These are phyloP conservation scores for Melipona beecheii DNA, from an alignment of 2,888 invertebrate species.

Conservation along the genomic window DNA sequence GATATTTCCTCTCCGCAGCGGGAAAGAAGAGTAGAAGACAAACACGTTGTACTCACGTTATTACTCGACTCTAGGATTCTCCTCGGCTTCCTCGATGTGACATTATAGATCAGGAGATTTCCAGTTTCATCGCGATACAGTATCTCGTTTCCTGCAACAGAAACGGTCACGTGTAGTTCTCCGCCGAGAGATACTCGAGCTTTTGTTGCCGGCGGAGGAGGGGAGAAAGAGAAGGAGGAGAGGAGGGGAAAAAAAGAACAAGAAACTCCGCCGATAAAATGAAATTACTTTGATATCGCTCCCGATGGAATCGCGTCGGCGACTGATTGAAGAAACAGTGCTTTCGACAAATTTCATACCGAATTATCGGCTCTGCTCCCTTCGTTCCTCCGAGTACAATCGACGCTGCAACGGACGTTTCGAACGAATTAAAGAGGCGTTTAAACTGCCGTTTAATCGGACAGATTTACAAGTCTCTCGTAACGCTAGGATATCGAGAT, in stretches of 20 bases:
- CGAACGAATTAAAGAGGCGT: not conserved
- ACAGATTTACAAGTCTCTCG: not conserved
- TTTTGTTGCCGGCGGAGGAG: not conserved
- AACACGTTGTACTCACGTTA: conserved; percentile 82
- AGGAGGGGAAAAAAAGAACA: not conserved
- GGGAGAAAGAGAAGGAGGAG: no score
- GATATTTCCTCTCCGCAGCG: not conserved
- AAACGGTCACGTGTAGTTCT: conserved; percentile 27
- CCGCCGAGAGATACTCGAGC: not conserved
- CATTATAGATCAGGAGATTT: conserved; percentile 86
- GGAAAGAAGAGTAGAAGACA: not conserved
- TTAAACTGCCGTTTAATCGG: not conserved
- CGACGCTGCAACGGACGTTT: no score
- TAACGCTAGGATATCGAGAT: no score
- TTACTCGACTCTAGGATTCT: conserved; percentile 85
- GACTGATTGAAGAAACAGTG: not conserved
- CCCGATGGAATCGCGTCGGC: not conserved
- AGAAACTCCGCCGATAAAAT: conserved; percentile 8
- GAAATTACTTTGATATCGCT: conserved; percentile 9
- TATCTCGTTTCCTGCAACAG: conserved; percentile 87
- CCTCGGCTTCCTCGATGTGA: conserved; percentile 83
- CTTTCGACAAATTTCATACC: not conserved
- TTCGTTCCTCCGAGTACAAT: not conserved
- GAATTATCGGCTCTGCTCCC: no score
- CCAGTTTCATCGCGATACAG: conserved; percentile 87